A percentile compares a stretch with the other conserved stretches of the same genome.
These are phyloP conservation scores for Porphyrio hochstetteri DNA, from an alignment of 2,113 vertebrate species.

Conservation along the genomic window DNA sequence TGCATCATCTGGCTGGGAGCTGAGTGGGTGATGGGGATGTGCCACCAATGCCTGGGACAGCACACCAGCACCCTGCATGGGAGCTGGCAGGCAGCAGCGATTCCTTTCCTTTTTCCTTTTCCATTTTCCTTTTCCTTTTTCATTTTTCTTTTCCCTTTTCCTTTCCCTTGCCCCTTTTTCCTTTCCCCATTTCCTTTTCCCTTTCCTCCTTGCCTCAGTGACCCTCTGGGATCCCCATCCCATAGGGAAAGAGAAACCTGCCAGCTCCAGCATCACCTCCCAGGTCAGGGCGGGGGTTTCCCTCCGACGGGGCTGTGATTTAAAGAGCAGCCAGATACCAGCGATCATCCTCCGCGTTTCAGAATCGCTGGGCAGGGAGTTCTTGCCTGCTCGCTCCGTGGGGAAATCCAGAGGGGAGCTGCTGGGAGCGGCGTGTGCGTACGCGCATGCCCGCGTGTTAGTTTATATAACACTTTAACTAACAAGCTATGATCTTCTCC, in stretches of 20 bases:
- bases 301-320: accelerated
- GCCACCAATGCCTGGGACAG: slow-evolving; percentile 53
- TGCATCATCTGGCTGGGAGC: slow-evolving; percentile 61
- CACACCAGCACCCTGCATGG: slow-evolving; percentile 30
- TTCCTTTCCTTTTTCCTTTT: not conserved
- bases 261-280: accelerated
- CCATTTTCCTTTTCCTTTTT: too few species aligned
- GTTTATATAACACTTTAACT: slow-evolving; percentile 1
- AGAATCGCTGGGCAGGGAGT: not conserved
- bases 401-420: accelerated
- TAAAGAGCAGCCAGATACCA: not conserved
- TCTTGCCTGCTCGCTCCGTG: not conserved
- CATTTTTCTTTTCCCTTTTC: too few species aligned
- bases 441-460: not conserved
- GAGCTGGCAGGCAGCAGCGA: slow-evolving; percentile 46
- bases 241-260: accelerated
- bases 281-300: accelerated
- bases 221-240: not conserved
- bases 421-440: not conserved
- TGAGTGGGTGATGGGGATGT: slow-evolving; percentile 51
- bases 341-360: accelerated
- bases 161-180: too few species aligned
- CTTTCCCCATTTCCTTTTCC: too few species aligned
- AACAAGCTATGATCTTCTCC: slow-evolving; percentile 39
- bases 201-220: not conserved